Percentiles rank a stretch among this genome's conserved stretches.
These are phyloP conservation scores for Cremastinae sp. DNA, from an alignment of 2,888 invertebrate genomes.

Conservation along the genomic window DNA sequence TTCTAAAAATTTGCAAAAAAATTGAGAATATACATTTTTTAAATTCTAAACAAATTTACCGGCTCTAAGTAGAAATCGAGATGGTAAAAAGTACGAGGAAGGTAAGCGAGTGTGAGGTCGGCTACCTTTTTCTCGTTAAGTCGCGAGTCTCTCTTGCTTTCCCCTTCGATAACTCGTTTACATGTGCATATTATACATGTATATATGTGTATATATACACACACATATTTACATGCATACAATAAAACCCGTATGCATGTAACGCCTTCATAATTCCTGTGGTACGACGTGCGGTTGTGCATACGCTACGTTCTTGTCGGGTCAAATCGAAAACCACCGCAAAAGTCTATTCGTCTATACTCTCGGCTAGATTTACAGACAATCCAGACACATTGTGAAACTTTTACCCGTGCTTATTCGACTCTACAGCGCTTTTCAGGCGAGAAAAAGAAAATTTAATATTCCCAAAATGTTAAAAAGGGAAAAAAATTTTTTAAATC, in stretches of 20 bases:
- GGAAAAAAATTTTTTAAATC: no score
- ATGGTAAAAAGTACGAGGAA: constrained; percentile 30
- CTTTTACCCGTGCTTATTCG: constrained; percentile 33
- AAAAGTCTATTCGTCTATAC: constrained; percentile 13
- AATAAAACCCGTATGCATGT: constrained; percentile 40
- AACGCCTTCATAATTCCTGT: constrained; percentile 62
- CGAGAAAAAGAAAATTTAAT: background rate
- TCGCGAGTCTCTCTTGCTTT: constrained; percentile 53
- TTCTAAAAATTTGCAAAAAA: no score
- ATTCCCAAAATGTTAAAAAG: no score
- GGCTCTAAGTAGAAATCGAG: constrained; percentile 30
- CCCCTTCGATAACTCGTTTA: constrained; percentile 60
- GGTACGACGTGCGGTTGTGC: constrained; percentile 49
- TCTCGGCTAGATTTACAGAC: constrained; percentile 31
- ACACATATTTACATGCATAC: no score
- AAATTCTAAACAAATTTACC: no score
- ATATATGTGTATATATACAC: constrained; percentile 8
- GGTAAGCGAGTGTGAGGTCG: constrained; percentile 42
- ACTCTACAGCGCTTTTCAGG: background rate
- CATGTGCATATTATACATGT: background rate
- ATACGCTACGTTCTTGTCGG: constrained; percentile 54
- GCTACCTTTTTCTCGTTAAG: constrained; percentile 49
- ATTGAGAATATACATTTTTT: no score
- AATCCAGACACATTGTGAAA: constrained; percentile 55
- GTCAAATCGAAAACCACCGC: constrained; percentile 50